phyloP scores from a whole-genome alignment of 2,113 vertebrate genomes.

The Labeo catla region DNA sequence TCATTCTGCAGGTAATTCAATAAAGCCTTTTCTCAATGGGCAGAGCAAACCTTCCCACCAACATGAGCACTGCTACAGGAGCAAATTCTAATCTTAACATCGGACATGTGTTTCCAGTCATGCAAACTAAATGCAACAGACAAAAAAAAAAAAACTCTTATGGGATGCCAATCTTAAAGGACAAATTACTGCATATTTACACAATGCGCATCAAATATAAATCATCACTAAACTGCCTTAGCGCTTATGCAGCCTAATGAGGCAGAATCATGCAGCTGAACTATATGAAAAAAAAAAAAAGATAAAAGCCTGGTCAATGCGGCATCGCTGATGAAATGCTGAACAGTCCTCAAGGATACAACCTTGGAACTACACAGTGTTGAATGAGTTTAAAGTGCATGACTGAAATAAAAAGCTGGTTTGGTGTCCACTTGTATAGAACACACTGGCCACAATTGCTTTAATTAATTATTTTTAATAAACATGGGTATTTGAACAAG shows the following conservation, averaged over 20 bases:
- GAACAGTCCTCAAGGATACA: constrained; percentile 41
- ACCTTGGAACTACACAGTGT: constrained; percentile 19
- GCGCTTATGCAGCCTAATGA: constrained; percentile 35
- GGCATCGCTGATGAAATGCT: constrained; percentile 37
- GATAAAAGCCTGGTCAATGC: constrained; percentile 45
- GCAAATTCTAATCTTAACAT: constrained; percentile 52
- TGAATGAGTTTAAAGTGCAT: constrained; percentile 37
- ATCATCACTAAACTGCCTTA: constrained; percentile 40
- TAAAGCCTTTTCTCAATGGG: constrained; percentile 48
- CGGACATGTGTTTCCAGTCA: constrained; percentile 55
- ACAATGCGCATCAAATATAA: constrained; percentile 13
- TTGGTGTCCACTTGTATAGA: neutral
- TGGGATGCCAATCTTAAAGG: neutral
- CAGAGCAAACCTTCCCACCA: constrained; percentile 25
- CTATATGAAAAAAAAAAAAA: constrained; percentile 33
- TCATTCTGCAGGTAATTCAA: constrained; percentile 55
- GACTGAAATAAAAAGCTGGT: constrained; percentile 27
- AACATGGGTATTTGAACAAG: neutral
- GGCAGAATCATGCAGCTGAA: constrained; percentile 28
- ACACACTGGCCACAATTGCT: neutral
- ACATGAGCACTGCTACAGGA: constrained; percentile 19
- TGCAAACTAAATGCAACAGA: neutral
- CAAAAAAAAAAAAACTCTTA: neutral
- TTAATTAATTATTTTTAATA: neutral
- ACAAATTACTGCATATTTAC: constrained; percentile 5